Base-by-base conservation (phyloP, 2,888 invertebrate species). In the Ochropleura plecta region DNA sequence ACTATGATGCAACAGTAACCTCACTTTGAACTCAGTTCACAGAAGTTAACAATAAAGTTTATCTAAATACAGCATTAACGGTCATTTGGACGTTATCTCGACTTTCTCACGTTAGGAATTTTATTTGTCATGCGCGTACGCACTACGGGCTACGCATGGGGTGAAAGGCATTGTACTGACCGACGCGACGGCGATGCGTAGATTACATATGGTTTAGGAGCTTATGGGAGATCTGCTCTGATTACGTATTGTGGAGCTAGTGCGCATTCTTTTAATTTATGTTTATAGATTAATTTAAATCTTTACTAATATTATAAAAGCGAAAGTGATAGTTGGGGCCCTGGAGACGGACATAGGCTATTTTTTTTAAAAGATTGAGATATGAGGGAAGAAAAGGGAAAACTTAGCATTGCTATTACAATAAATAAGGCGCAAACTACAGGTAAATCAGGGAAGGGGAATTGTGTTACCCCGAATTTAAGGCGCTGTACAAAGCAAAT, bases 71-170 rank as follows among this genome's bases (percentile, higher is more conserved):
- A 78, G 81, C 90, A 91, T 92, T 93, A 92, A 92, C 91, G 89
- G 91, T 86, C 91, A 89, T 91, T 92, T 90, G 76, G 76, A 60
- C 83, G 83, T 92, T 94, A 93, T 93, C 94, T 93, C 79, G 63
- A 88, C 89, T 93, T 94, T 95, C 94, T 94, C 95, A 94, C 94
- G 94, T 91, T 87, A 85, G 88, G 91, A 90, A 92, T 93, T 93
- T 89, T 91, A 91, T 93, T 92, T 93, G 93, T 92, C 91, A 90
- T 92, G 91, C 89, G 88, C 81, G 49, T 79, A 76, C 86, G 87
- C 85, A 88, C 63, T 49, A 48, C 16, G 5, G 46, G 14, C n/a
- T 84, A 51, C 65, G 78, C 76, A 57, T 79, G 81, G 91, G 93
- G 92, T 90, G 92, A 93, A 93, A 92, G 92, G 88, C 85, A 89